Evolutionary conservation across 2,888 invertebrate genomes (phyloP).

Genomic region (Pogonocherus hispidulus): DNA sequence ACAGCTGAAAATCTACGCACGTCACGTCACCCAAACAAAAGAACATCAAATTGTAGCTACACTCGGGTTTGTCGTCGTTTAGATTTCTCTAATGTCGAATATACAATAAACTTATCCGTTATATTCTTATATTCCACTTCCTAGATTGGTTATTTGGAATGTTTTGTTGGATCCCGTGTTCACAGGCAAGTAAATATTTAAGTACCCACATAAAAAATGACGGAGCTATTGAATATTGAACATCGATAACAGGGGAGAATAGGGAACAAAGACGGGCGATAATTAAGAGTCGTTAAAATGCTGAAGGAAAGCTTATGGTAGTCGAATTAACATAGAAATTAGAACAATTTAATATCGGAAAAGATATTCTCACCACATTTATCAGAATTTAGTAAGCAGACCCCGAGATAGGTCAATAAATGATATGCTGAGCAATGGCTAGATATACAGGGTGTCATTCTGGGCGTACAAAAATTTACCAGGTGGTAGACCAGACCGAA

Average conservation of each 20-base stretch:
- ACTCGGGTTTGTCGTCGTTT: constrained; percentile 39
- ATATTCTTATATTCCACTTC: constrained; percentile 37
- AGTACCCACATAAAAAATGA: constrained; percentile 33
- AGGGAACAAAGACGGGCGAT: neutral
- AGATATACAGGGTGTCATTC: too few relatives aligned
- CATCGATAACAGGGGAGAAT: neutral
- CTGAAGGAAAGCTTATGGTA: too few relatives aligned
- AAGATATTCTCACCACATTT: too few relatives aligned
- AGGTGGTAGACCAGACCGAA: too few relatives aligned
- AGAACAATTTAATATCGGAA: too few relatives aligned
- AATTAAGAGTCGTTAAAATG: too few relatives aligned
- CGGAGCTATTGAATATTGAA: too few relatives aligned
- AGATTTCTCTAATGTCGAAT: constrained; percentile 44
- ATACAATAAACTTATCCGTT: constrained; percentile 35
- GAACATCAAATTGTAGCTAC: constrained; percentile 33
- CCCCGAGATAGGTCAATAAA: too few relatives aligned
- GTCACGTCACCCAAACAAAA: constrained; percentile 38
- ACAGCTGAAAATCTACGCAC: constrained; percentile 50
- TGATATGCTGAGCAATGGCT: too few relatives aligned
- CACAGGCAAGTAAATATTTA: constrained; percentile 25
- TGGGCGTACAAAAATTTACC: too few relatives aligned
- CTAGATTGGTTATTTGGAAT: constrained; percentile 37
- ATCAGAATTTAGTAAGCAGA: too few relatives aligned
- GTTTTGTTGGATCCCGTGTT: constrained; percentile 12
- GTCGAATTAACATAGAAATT: too few relatives aligned